phyloP scores from a whole-genome alignment of 1,140 invertebrate species.

The Goniozus legneri region DNA sequence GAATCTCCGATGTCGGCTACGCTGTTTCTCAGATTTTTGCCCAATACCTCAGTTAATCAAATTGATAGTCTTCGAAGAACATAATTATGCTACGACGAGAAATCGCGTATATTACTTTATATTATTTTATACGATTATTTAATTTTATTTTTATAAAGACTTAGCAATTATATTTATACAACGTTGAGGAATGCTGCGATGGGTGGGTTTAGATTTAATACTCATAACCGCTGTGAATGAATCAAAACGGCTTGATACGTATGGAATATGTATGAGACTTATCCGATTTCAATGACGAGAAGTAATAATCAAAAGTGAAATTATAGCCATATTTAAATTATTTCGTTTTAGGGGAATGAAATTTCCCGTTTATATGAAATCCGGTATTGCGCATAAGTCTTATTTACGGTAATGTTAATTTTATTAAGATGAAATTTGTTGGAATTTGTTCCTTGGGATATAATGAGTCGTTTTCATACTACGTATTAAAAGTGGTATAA shows the following conservation, averaged over 20 bases:
- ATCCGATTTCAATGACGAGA: slow-evolving; percentile 21
- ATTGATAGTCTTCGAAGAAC: slow-evolving; percentile 24
- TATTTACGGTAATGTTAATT: too few species aligned
- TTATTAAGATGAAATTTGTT: too few species aligned
- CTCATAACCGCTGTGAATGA: slow-evolving; percentile 22
- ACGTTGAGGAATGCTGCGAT: slow-evolving; percentile 17
- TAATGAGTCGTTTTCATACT: too few species aligned
- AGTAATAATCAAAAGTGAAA: slow-evolving; percentile 25
- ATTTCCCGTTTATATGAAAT: too few species aligned
- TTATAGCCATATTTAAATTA: slow-evolving; percentile 19
- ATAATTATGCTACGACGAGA: slow-evolving; percentile 23
- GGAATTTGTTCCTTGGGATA: too few species aligned
- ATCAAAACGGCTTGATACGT: slow-evolving; percentile 33
- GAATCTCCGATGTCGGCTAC: too few species aligned
- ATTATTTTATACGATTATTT: slow-evolving; percentile 47
- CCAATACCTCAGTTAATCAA: slow-evolving; percentile 4
- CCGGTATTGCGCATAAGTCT: too few species aligned
- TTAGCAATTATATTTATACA: slow-evolving; percentile 37
- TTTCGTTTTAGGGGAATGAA: too few species aligned
- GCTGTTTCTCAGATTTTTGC: too few species aligned
- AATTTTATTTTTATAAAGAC: slow-evolving; percentile 46
- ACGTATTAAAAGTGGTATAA: too few species aligned
- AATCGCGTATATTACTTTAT: slow-evolving; percentile 39
- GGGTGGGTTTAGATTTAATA: slow-evolving; percentile 20
- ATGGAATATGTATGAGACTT: slow-evolving; percentile 30